A percentile compares a stretch with the other conserved stretches of the same genome.
phyloP scores from a whole-genome alignment of 1,140 invertebrate species.

The Zaprionus camerounensis region DNA sequence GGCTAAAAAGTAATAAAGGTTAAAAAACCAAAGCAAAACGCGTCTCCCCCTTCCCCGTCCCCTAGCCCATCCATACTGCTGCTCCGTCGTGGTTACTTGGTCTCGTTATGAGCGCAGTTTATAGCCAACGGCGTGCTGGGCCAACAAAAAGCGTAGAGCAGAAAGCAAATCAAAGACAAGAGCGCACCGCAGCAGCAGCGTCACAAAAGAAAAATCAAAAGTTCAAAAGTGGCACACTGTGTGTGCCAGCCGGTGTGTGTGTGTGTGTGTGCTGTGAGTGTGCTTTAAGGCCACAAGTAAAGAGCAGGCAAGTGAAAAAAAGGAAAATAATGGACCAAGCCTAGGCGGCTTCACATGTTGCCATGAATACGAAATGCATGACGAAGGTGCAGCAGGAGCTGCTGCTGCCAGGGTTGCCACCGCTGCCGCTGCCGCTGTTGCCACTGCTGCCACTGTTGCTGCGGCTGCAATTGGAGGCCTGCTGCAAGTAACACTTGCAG shows the following conservation, averaged over 20 bases:
- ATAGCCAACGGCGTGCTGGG: conserved; percentile 36
- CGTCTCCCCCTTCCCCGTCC: too few species aligned
- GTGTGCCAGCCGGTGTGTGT: conserved; percentile 9
- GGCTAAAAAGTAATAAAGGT: conserved; percentile 73
- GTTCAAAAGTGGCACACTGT: conserved; percentile 55
- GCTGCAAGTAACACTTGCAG: conserved; percentile 48
- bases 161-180: conserved; percentile 67
- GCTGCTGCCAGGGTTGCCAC: background rate
- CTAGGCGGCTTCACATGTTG: conserved; percentile 47
- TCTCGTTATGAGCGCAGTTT: conserved; percentile 52
- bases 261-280: conserved; percentile 13
- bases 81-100: conserved; percentile 15
- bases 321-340: conserved; percentile 8
- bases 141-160: conserved; percentile 33
- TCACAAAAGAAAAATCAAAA: conserved; percentile 71
- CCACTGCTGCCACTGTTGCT: background rate
- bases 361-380: conserved; percentile 76
- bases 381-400: conserved; percentile 21
- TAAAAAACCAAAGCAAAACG: conserved; percentile 58
- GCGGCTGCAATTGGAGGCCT: conserved; percentile 27
- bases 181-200: conserved; percentile 53
- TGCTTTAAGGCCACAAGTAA: conserved; percentile 19
- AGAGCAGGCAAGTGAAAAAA: background rate
- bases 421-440: background rate
- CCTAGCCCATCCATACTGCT: background rate